These are phyloP conservation scores for Rosalia funebris DNA, from an alignment of 2,888 invertebrate species.

Conservation along the genomic window DNA sequence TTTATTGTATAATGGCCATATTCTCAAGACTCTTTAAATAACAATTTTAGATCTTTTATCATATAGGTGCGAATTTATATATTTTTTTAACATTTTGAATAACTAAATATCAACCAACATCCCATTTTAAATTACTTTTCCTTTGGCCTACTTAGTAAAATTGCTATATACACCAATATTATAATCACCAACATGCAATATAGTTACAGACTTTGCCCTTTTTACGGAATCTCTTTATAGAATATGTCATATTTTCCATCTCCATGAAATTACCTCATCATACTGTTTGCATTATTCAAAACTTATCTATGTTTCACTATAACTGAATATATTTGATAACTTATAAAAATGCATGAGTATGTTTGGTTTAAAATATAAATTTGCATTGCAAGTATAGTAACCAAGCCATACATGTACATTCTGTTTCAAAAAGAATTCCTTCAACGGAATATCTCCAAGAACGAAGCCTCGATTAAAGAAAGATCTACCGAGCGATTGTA, in stretches of 20 bases:
- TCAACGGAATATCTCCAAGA: neutral
- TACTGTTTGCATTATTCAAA: constrained; percentile 9
- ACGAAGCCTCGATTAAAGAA: constrained; percentile 3
- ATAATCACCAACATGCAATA: neutral
- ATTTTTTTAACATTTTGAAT: too few relatives aligned
- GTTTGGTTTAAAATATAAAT: neutral
- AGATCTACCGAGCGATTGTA: constrained; percentile 20
- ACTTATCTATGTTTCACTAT: neutral
- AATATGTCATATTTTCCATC: constrained; percentile 34
- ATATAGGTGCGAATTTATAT: too few relatives aligned
- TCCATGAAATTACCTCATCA: constrained; percentile 37
- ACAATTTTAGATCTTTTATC: too few relatives aligned
- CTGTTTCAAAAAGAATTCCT: neutral
- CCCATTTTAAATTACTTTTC: too few relatives aligned
- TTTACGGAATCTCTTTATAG: neutral
- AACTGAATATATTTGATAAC: neutral
- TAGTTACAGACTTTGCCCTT: neutral
- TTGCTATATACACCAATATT: too few relatives aligned
- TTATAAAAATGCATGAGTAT: constrained; percentile 13
- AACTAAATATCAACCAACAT: too few relatives aligned
- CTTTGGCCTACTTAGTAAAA: too few relatives aligned
- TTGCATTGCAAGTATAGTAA: constrained; percentile 6
- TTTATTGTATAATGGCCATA: too few relatives aligned
- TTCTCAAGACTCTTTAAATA: too few relatives aligned
- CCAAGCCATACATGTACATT: neutral